These are phyloP conservation scores for Pentalonia nigronervosa DNA, from an alignment of 1,140 invertebrate species.

Conservation along the genomic window DNA sequence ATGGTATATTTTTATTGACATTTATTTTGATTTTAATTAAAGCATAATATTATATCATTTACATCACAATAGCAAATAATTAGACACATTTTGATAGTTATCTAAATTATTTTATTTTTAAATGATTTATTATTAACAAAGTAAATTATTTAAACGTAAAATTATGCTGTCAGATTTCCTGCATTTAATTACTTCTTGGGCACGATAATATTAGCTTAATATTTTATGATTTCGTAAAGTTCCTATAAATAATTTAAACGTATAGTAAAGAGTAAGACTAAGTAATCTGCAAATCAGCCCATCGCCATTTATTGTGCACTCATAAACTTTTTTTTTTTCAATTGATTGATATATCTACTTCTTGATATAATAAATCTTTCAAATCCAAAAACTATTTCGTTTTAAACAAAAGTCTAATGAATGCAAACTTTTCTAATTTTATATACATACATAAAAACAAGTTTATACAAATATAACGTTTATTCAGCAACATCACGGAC, in stretches of 20 bases:
- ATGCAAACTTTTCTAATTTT: conserved; percentile 40
- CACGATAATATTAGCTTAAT: background rate
- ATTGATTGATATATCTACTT: conserved; percentile 16
- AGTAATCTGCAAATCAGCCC: background rate
- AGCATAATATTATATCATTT: background rate
- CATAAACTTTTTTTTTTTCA: background rate
- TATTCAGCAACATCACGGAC: background rate
- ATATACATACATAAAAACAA: background rate
- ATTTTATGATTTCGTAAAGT: background rate
- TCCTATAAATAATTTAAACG: background rate
- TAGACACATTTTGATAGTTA: background rate
- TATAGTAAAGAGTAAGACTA: background rate
- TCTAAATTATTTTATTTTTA: background rate
- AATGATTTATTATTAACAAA: background rate
- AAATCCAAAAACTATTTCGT: background rate
- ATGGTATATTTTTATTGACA: background rate
- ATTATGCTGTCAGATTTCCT: background rate
- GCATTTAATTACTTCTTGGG: background rate
- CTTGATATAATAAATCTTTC: background rate
- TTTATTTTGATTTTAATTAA: background rate
- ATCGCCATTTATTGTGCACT: background rate
- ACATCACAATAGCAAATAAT: background rate
- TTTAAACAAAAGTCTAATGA: conserved; percentile 40
- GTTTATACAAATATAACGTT: conserved; percentile 20
- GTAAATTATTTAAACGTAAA: background rate